Base-by-base conservation (phyloP, 2,797 vertebrate species). In the Arnoldichthys spilopterus region DNA sequence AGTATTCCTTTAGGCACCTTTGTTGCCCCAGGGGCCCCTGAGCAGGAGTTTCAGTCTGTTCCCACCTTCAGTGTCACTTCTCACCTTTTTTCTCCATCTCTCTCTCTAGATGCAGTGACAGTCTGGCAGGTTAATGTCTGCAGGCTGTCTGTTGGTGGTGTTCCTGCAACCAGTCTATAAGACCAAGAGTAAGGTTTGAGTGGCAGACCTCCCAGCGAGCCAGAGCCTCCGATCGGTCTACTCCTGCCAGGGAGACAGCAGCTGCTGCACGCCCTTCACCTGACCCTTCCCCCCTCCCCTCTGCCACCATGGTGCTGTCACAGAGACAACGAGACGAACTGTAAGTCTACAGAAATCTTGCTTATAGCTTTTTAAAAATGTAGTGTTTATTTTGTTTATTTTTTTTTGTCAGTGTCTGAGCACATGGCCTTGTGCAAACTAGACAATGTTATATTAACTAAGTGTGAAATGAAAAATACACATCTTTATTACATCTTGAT, bases 271-370 rank as follows among this genome's bases (percentile, higher is more conserved):
- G 86, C 88, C 72, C 72, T 86, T 85, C 73, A 66, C 80, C 86
- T 81, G 87, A 86, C 80, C 87, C 85, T 87, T n/a, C 91, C 88
- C 83, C 87, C 91, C 90, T 93, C 90, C 92, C 91, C 87, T 73
- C 92, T 82, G 82, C 92, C 94, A 92, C 92, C 86, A 99, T 99
- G 98, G 98, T 99, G 95, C 96, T 99, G 94, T 99, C 98, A 93
- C 98, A 99, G 93, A 95, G 98, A 92, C 98, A 99, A 97, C 94
- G 97, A 95, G 98, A 99, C 88, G 98, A 99, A 91, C 93, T 99
- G 98, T 99, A 94, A 98, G 98, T 95, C 85, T 9, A 9, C 74
- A 34, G 28, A 53, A 34, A 40, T 12, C 12, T 49, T 12, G 13
- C 53, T 37, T 32, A 61, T 26, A 18, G 28, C 2, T 15, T n/a